phyloP scores from a whole-genome alignment of 2,888 invertebrate genomes.

The Zaprionus lineosus region DNA sequence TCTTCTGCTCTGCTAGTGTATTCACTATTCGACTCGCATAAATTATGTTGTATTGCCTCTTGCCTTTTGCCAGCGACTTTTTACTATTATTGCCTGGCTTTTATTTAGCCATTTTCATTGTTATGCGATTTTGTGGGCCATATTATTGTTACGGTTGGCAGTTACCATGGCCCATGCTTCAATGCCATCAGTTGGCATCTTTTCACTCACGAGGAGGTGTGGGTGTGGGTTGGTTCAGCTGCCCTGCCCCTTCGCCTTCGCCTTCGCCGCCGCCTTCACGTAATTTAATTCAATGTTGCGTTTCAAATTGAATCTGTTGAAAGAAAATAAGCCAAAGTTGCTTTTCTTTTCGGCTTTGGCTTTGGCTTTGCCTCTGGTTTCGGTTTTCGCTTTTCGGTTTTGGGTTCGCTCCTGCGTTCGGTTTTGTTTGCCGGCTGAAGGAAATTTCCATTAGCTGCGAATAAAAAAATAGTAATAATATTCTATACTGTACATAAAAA shows the following conservation, averaged over 20 bases:
- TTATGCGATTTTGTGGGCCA: constrained; percentile 76
- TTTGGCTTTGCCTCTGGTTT: not conserved
- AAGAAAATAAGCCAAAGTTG: constrained; percentile 56
- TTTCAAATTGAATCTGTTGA: constrained; percentile 75
- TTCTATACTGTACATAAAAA: constrained; percentile 1
- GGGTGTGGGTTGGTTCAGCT: not conserved
- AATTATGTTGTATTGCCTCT: not conserved
- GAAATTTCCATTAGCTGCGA: constrained; percentile 64
- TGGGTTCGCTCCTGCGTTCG: not conserved
- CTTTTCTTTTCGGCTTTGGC: not conserved
- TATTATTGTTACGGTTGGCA: constrained; percentile 71
- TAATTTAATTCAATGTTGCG: constrained; percentile 76
- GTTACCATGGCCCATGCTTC: constrained; percentile 61
- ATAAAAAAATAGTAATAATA: constrained; percentile 13
- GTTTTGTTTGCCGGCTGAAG: constrained; percentile 10
- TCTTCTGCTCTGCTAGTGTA: not conserved
- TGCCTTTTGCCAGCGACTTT: constrained; percentile 38
- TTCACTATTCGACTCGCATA: not conserved
- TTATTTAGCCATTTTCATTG: constrained; percentile 74
- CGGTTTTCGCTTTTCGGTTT: not conserved
- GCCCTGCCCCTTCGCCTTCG: not conserved
- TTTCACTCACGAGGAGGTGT: too few species aligned
- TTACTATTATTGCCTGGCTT: constrained; percentile 67
- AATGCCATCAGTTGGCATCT: constrained; percentile 45
- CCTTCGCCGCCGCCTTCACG: constrained; percentile 53